Evolutionary conservation across 2,888 invertebrate genomes (phyloP).

Genomic region (Coremacera marginata): DNA sequence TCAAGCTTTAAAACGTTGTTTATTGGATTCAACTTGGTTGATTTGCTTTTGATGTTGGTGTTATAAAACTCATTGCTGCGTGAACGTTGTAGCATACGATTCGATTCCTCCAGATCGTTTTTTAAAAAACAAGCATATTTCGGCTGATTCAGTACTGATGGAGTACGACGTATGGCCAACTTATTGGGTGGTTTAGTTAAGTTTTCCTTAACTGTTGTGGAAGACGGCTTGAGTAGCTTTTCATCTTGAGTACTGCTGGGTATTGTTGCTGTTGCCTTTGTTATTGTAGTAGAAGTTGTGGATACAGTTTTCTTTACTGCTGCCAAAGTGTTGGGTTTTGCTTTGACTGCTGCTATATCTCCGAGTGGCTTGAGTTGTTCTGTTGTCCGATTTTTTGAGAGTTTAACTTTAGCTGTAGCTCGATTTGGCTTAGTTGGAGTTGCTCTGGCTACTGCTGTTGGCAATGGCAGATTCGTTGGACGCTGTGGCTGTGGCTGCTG

Average conservation of each 20-base stretch:
- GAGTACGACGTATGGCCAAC: conserved; percentile 48
- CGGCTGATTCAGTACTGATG: conserved; percentile 61
- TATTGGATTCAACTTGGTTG: background rate
- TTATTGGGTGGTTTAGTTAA: background rate
- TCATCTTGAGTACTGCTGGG: conserved; percentile 14
- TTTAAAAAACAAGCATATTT: conserved; percentile 65
- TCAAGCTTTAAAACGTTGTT: background rate
- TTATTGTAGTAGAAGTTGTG: conserved; percentile 35
- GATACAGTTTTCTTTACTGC: background rate
- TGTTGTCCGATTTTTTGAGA: background rate
- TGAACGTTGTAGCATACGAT: conserved; percentile 45
- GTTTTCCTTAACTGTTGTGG: background rate
- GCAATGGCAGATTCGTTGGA: conserved; percentile 33
- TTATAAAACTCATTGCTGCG: conserved; percentile 52
- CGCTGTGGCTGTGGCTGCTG: conserved; percentile 35
- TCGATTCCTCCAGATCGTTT: conserved; percentile 48
- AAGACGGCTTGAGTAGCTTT: background rate
- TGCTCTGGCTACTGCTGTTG: conserved; percentile 11
- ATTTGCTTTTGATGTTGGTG: conserved; percentile 30
- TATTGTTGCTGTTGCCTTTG: conserved; percentile 28
- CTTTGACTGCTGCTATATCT: conserved; percentile 13
- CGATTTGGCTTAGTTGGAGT: conserved; percentile 25
- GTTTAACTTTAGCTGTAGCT: conserved; percentile 30
- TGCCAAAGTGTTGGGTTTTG: background rate
- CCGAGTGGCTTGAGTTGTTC: background rate